Conservation (phyloP, 2,888 invertebrate species). For the Dinocampus coccinellae region DNA sequence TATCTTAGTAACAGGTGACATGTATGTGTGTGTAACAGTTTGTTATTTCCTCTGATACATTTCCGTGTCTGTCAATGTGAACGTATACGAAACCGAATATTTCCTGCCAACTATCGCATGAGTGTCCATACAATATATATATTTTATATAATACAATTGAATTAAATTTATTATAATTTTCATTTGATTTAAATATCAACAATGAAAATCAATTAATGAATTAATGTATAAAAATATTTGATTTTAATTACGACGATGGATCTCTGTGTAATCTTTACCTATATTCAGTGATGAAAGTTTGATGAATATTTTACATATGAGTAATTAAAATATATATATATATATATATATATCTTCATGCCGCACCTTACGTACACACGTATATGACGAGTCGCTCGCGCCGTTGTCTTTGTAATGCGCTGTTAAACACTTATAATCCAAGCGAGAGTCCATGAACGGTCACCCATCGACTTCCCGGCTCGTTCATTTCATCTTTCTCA, state of each 20-base stretch:
- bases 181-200: too few species aligned
- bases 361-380: constrained; percentile 22
- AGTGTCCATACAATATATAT: too few species aligned
- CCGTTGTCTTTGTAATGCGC: neutral
- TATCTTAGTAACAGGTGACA: neutral
- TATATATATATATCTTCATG: neutral
- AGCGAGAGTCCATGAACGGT: constrained; percentile 31
- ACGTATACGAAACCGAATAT: neutral
- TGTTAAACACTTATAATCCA: neutral
- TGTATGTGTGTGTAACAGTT: neutral
- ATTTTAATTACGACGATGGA: too few species aligned
- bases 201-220: too few species aligned
- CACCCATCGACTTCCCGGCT: constrained; percentile 20
- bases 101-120: too few species aligned
- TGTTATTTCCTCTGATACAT: neutral
- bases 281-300: too few species aligned
- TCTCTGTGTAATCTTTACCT: too few species aligned
- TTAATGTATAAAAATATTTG: too few species aligned
- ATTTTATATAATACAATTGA: too few species aligned
- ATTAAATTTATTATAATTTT: too few species aligned
- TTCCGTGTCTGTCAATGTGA: constrained; percentile 7
- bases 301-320: too few species aligned
- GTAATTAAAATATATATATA: too few species aligned
- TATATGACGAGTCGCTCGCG: constrained; percentile 6
- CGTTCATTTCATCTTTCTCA: constrained; percentile 14